phyloP scores from a whole-genome alignment of 30 jellyfish, hydroid and myxozoan genomes.

The Nemopilema nomurai region DNA sequence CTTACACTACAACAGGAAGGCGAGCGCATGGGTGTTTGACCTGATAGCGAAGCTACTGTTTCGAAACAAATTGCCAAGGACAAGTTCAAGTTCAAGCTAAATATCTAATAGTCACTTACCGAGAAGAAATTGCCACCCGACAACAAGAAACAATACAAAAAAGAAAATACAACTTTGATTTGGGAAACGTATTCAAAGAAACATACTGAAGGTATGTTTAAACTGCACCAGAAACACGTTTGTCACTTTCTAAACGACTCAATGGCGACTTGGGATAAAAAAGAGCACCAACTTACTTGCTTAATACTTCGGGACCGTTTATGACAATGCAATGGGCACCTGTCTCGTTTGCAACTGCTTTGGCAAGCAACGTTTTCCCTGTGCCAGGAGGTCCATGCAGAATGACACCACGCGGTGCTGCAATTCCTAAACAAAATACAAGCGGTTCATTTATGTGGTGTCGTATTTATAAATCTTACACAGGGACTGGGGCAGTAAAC shows the following conservation, averaged over 20 bases:
- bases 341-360: constrained; percentile 70
- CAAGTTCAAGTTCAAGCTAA: too few species aligned
- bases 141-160: too few species aligned
- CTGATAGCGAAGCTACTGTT: not conserved
- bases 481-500: too few species aligned
- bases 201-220: too few species aligned
- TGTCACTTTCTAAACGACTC: too few species aligned
- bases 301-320: constrained; percentile 88
- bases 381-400: constrained; percentile 97
- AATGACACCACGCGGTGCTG: constrained; percentile 80
- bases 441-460: not conserved
- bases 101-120: too few species aligned
- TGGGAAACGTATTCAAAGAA: too few species aligned
- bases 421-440: constrained; percentile 26
- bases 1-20: constrained; percentile 17
- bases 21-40: constrained; percentile 13
- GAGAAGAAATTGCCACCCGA: too few species aligned
- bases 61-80: too few species aligned
- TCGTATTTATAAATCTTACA: not conserved
- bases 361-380: constrained; percentile 86
- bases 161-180: too few species aligned
- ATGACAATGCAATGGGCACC: constrained; percentile 64
- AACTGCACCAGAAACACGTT: too few species aligned
- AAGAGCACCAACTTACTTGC: constrained; percentile 78
- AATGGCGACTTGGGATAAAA: too few species aligned